Evolutionary conservation across 2,888 invertebrate genomes (phyloP).

Genomic region (Phyllotreta cruciferae): DNA sequence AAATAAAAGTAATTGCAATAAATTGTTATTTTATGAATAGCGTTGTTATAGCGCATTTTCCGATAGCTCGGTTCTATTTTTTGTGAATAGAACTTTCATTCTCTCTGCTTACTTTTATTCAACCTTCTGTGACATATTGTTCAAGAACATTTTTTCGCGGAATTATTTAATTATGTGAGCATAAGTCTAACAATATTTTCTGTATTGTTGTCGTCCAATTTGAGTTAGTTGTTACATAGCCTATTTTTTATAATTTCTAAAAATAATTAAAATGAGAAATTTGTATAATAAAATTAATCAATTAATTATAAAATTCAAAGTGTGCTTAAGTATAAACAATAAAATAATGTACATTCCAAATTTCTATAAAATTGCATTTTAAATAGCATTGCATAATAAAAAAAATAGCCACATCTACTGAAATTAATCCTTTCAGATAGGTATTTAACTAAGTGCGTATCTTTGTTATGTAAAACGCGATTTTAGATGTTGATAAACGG

Average conservation of each 20-base stretch:
- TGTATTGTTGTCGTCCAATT: not conserved
- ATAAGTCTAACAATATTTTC: slow-evolving; percentile 5
- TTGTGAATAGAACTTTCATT: not conserved
- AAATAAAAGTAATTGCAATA: too few relatives aligned
- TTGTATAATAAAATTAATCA: too few relatives aligned
- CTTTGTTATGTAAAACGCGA: slow-evolving; percentile 18
- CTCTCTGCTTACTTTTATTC: slow-evolving; percentile 3
- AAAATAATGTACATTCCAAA: too few relatives aligned
- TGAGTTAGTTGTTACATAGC: not conserved
- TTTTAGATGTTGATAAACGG: slow-evolving; percentile 21
- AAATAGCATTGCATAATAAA: not conserved
- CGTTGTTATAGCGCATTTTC: slow-evolving; percentile 2
- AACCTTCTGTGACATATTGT: slow-evolving; percentile 22
- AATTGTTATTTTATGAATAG: too few relatives aligned
- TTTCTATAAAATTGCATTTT: not conserved
- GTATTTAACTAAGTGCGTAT: slow-evolving; percentile 10
- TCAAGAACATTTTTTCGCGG: slow-evolving; percentile 13
- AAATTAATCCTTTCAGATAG: not conserved
- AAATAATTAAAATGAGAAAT: not conserved
- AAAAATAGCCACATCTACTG: not conserved
- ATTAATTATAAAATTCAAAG: too few relatives aligned
- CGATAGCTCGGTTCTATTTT: not conserved
- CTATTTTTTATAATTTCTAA: slow-evolving; percentile 10
- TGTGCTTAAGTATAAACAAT: too few relatives aligned
- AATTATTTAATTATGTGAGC: slow-evolving; percentile 20